Base-by-base conservation (phyloP, 2,888 invertebrate genomes). In the Poecilobothrus nobilitatus region DNA sequence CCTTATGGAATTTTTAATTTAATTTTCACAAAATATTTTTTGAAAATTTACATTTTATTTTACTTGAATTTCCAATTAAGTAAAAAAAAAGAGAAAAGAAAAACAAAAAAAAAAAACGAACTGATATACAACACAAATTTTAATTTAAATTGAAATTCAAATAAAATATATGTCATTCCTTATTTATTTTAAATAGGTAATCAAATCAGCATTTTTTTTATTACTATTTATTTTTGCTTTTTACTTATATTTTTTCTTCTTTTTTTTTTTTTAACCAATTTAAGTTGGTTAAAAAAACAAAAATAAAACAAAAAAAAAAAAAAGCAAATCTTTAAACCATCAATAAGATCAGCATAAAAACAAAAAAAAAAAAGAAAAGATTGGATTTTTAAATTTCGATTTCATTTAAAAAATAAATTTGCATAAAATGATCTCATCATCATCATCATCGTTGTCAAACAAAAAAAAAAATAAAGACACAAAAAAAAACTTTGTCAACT, bases 171-270 rank as follows among this genome's bases (percentile, higher is more conserved):
- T 18, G 6, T 53, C 18, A 53, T 53, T 18, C 53, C 53, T 53
- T 53, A 53, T 53, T 53, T 53, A 53, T 53, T 53, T 15, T 53
- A 53, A 53, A 53, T 53, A 53, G 53, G n/a, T 53, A 53, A 53
- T 53, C 9, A 53, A 53, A 53, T n/a, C 53, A 53, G 18, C 18
- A 18, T 18, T 53, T 53, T n/a, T 53, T 12, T 6, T 12, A n/a
- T 41, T 27, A 5, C 27, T 27, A 27, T 27, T 37, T 37, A 7
- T 37, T 37, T 8, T 4, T 53, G 9, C 6, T 9, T 18, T 53
- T 4, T 53, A 18, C 5, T 37, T 37, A 37, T 37, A 37, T 7
- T 37, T 34, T n/a, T 34, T 34, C 5, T 34, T 34, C 6, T 15
- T 44, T 44, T 15, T 44, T 9, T 44, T 15, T 44, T 18, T 53